Evolutionary conservation across 2,888 invertebrate genomes (phyloP).

Genomic region (Nemurella pictetii): DNA sequence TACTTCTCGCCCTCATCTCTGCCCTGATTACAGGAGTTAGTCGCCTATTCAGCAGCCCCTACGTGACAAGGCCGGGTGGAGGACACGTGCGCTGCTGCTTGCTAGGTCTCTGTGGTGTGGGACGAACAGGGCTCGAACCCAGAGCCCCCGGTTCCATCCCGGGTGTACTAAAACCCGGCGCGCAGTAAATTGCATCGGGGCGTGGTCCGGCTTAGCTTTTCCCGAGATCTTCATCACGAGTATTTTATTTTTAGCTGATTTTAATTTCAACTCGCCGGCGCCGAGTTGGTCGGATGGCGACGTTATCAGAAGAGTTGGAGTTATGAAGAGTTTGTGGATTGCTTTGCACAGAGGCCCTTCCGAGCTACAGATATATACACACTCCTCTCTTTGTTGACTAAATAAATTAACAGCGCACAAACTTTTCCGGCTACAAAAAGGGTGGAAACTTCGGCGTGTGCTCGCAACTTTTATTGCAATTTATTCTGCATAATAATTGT

Average conservation of each 20-base stretch:
- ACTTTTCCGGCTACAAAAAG: neutral
- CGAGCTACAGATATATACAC: neutral
- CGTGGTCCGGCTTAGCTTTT: neutral
- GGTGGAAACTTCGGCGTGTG: neutral
- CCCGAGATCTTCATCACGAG: neutral
- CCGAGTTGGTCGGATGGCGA: neutral
- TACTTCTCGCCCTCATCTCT: too few relatives aligned
- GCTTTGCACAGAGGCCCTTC: neutral
- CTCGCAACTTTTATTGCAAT: neutral
- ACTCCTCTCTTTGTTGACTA: neutral
- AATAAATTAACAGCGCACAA: neutral
- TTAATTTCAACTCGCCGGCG: neutral
- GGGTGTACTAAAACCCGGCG: too few relatives aligned
- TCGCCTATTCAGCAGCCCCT: too few relatives aligned
- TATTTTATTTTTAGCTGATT: neutral
- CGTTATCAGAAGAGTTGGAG: neutral
- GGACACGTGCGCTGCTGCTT: too few relatives aligned
- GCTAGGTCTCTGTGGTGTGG: too few relatives aligned
- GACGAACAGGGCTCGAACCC: too few relatives aligned
- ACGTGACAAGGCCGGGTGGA: too few relatives aligned
- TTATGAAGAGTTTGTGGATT: neutral
- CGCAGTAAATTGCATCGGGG: neutral
- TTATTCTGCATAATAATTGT: neutral
- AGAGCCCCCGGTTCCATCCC: too few relatives aligned
- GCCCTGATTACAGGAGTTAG: too few relatives aligned